Percentiles rank a stretch among this genome's conserved stretches.
Conservation (phyloP, 2,113 vertebrate species). For the Ciconia stormi region DNA sequence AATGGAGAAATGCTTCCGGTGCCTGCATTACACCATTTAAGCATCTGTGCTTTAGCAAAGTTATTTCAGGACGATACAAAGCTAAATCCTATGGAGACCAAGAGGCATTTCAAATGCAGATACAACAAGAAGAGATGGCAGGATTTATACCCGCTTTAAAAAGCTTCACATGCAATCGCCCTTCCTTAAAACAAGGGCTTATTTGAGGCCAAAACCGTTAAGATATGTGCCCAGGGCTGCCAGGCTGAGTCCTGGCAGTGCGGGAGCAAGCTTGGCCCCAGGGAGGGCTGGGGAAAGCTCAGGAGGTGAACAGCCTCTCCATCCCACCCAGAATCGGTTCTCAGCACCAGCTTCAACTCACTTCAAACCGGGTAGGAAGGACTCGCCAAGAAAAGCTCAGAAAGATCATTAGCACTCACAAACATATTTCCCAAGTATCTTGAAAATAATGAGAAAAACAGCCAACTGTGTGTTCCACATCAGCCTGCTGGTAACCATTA, state of each 20-base stretch:
- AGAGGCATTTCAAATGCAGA: neutral
- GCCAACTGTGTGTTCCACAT: neutral
- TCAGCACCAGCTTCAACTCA: neutral
- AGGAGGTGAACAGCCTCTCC: neutral
- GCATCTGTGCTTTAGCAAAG: neutral
- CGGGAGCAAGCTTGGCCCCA: neutral
- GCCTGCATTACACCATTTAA: neutral
- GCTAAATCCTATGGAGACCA: neutral
- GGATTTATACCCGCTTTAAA: neutral
- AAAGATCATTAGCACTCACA: neutral
- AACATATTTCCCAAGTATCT: neutral
- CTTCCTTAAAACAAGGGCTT: neutral
- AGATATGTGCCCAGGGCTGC: too few species aligned
- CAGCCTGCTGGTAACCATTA: neutral
- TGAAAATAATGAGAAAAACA: neutral
- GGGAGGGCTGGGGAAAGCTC: neutral
- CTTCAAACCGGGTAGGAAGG: neutral
- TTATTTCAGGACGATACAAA: neutral
- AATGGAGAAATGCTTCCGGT: accelerated
- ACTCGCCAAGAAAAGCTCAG: neutral
- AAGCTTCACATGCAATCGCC: neutral
- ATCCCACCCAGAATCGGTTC: neutral
- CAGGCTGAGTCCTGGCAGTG: neutral
- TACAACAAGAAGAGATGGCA: accelerated
- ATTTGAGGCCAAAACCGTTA: neutral